Evolutionary conservation across 2,888 invertebrate genomes (phyloP).

Genomic region (Loripinus fragilis): DNA sequence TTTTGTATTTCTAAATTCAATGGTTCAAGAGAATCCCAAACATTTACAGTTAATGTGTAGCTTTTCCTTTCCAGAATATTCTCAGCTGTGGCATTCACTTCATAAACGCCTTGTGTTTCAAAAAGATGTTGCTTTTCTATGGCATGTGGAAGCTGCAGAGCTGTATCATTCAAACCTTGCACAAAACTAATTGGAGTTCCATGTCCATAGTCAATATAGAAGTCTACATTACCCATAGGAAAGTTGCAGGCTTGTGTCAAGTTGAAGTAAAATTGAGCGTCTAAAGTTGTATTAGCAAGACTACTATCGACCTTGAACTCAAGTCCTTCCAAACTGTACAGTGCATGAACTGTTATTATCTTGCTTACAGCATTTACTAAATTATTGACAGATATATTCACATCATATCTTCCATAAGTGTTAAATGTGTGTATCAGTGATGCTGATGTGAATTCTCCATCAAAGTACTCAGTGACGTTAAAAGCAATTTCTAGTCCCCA

Average conservation of each 20-base stretch:
- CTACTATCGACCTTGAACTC: neutral
- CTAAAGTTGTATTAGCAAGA: slow-evolving; percentile 7
- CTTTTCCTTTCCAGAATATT: slow-evolving; percentile 28
- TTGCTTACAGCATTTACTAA: neutral
- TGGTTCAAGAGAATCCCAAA: slow-evolving; percentile 47
- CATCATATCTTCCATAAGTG: neutral
- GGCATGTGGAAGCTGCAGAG: neutral
- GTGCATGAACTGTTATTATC: neutral
- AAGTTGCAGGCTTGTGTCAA: slow-evolving; percentile 4
- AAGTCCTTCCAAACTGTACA: neutral
- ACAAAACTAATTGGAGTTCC: neutral
- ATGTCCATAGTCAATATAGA: slow-evolving; percentile 35
- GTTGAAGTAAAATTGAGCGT: neutral
- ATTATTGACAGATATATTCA: neutral
- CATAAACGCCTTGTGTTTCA: slow-evolving; percentile 42
- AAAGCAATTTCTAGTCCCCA: slow-evolving; percentile 16
- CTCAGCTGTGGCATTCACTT: slow-evolving; percentile 23
- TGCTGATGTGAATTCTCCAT: slow-evolving; percentile 15
- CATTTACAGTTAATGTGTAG: slow-evolving; percentile 16
- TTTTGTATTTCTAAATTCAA: slow-evolving; percentile 31
- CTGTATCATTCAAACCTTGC: slow-evolving; percentile 1
- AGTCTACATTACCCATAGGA: slow-evolving; percentile 42
- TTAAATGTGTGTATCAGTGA: neutral
- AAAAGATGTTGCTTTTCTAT: slow-evolving; percentile 25
- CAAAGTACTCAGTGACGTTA: neutral